Conservation (phyloP, 2,888 invertebrate genomes). For the Lycaena phlaeas region DNA sequence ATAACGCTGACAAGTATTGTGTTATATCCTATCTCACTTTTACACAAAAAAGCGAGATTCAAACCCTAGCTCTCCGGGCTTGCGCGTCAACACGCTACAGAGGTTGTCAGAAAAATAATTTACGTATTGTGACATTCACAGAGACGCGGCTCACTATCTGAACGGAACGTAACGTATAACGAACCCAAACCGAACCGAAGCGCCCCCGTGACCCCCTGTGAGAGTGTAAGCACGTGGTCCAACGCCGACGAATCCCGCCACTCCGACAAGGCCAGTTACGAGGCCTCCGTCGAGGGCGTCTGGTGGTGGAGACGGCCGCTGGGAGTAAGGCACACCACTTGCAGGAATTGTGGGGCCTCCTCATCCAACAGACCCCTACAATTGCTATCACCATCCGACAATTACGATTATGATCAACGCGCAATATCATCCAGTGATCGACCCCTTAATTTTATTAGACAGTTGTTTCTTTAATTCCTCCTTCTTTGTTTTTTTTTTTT, state of each 20-base stretch:
- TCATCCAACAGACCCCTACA: constrained; percentile 48
- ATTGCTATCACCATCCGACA: constrained; percentile 38
- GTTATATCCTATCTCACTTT: too few species aligned
- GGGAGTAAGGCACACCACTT: constrained; percentile 41
- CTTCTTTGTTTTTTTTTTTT: background rate
- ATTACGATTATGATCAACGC: constrained; percentile 24
- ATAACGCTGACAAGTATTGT: too few species aligned
- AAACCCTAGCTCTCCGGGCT: too few species aligned
- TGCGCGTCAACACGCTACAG: too few species aligned
- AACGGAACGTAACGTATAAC: constrained; percentile 37
- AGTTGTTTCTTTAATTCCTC: constrained; percentile 41
- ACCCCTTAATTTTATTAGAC: constrained; percentile 52
- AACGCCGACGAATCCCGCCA: constrained; percentile 24
- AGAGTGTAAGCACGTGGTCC: constrained; percentile 54
- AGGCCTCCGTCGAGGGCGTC: constrained; percentile 34
- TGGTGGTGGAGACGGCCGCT: constrained; percentile 46
- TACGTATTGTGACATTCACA: constrained; percentile 28
- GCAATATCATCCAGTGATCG: constrained; percentile 47
- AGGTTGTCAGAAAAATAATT: too few species aligned
- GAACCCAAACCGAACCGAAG: constrained; percentile 50
- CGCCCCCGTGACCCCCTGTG: constrained; percentile 63
- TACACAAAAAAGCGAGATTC: constrained; percentile 7
- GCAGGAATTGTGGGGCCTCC: constrained; percentile 47
- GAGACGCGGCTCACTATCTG: constrained; percentile 58
- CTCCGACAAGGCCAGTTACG: constrained; percentile 37